A percentile compares a stretch with the other conserved stretches of the same genome.
phyloP scores from a whole-genome alignment of 2,888 invertebrate genomes.

The Napeogenes sylphis region DNA sequence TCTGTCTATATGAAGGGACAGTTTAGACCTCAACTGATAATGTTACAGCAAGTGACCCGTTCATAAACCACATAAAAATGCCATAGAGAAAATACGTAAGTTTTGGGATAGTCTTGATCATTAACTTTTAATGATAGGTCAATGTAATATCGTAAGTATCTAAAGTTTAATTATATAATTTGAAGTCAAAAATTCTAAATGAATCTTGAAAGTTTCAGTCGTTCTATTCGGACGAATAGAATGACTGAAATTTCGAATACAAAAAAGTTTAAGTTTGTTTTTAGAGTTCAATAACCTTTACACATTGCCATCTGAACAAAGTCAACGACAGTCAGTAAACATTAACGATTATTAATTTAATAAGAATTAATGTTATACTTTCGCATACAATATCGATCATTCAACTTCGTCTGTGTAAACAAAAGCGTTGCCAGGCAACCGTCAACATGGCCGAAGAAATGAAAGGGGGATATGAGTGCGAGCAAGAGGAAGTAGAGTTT shows the following conservation, averaged over 20 bases:
- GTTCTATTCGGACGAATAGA: too few relatives aligned
- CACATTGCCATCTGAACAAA: slow-evolving; percentile 7
- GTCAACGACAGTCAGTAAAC: slow-evolving; percentile 6
- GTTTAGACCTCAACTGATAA: slow-evolving; percentile 27
- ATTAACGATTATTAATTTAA: slow-evolving; percentile 10
- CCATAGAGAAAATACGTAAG: neutral
- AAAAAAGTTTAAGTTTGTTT: neutral
- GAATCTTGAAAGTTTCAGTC: too few relatives aligned
- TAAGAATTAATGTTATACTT: slow-evolving; percentile 17
- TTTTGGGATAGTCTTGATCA: neutral
- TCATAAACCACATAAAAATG: slow-evolving; percentile 12
- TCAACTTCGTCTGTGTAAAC: slow-evolving; percentile 41
- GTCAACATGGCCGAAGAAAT: slow-evolving; percentile 29
- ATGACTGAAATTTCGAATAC: neutral
- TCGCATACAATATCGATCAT: slow-evolving; percentile 33
- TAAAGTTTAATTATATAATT: too few relatives aligned
- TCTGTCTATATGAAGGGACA: slow-evolving; percentile 20
- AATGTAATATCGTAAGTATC: too few relatives aligned
- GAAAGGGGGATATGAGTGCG: neutral
- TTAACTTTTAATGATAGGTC: neutral
- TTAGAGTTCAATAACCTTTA: slow-evolving; percentile 4
- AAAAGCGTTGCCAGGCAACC: slow-evolving; percentile 42
- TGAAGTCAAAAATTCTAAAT: too few relatives aligned
- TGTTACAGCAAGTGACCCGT: slow-evolving; percentile 21
- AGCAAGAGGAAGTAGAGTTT: slow-evolving; percentile 28